Evolutionary conservation across 1,140 invertebrate species (phyloP), one percentile per base, ranked within the genome.

Genomic region (Pseudomyrmex flavicornis): DNA sequence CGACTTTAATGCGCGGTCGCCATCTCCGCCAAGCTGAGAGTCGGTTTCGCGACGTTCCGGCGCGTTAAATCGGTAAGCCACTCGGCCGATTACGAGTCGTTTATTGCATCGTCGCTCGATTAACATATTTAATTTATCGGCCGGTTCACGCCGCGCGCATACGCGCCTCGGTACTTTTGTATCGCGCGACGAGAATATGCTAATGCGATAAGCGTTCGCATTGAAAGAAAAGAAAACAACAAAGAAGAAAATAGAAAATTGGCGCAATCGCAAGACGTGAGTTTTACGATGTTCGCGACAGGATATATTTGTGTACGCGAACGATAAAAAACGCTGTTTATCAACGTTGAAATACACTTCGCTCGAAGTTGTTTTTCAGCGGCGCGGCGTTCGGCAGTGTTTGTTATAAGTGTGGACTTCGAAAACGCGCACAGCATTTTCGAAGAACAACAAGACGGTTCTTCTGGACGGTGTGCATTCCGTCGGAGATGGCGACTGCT

Each of bases 91-190:
- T 88, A 88, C 87, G 44, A 87, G 83, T 80, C 87, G 83, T 73
- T 88, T 82, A 88, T 76, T 62, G 87, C 61, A 74, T 85, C 87
- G 77, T 56, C 73, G 58, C 46, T 82, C 87, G 86, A 88, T 88
- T 88, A 88, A 54, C 83, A 50, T 75, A 75, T 88, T 85, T 88
- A 88, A 88, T 88, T 88, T 88, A 88, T 88, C 73, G 86, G 56
- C 56, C 8, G 54, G 77, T 88, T 88, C 83, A 63, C 61, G n/a
- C 76, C 56, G 20, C 54, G 54, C 52, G 20, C 65, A 46, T 52
- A 22, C 50, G 65, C 75, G 72, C 54, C 56, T 85, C 68, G 48
- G 59, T 88, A 77, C 86, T 76, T 88, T 85, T 88, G 82, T 76
- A 35, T 35, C 35, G 35, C 68, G 76, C 68, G 35, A 15, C 59